These are phyloP conservation scores for Carterocephalus palaemon DNA, from an alignment of 2,888 invertebrate species.

Conservation along the genomic window DNA sequence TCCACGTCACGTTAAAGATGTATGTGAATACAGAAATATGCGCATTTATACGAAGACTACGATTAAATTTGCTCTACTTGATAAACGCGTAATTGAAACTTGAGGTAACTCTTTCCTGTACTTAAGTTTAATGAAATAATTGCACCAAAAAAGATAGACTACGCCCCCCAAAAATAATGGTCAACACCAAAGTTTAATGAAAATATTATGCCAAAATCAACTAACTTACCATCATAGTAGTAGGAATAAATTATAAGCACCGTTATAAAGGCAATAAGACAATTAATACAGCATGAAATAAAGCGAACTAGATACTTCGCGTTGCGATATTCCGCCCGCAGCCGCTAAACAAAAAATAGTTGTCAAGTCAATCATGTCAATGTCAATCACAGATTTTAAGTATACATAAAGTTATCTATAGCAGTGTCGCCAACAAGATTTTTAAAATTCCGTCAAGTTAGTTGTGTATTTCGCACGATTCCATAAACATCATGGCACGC, in stretches of 20 bases:
- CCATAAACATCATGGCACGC: no score
- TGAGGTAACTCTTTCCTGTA: background rate
- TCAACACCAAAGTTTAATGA: background rate
- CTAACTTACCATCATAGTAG: constrained; percentile 15
- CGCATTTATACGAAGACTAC: background rate
- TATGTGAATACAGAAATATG: background rate
- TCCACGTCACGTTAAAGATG: constrained; percentile 11
- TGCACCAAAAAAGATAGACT: background rate
- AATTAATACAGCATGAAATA: background rate
- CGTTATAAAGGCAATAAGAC: background rate
- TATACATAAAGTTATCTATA: no score
- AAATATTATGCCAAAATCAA: background rate
- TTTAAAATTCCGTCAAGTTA: no score
- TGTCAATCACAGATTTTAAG: no score
- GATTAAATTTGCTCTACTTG: background rate
- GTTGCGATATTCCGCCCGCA: background rate
- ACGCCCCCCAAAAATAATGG: constrained; percentile 10
- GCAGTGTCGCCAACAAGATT: no score
- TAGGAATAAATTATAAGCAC: background rate
- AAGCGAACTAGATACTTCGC: background rate
- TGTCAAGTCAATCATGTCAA: no score
- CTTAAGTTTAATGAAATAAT: constrained; percentile 13
- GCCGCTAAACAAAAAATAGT: constrained; percentile 14
- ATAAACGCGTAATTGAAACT: background rate
- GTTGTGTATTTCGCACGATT: no score